Evolutionary conservation across 2,888 invertebrate species (phyloP).

Genomic region (Aromia moschata): DNA sequence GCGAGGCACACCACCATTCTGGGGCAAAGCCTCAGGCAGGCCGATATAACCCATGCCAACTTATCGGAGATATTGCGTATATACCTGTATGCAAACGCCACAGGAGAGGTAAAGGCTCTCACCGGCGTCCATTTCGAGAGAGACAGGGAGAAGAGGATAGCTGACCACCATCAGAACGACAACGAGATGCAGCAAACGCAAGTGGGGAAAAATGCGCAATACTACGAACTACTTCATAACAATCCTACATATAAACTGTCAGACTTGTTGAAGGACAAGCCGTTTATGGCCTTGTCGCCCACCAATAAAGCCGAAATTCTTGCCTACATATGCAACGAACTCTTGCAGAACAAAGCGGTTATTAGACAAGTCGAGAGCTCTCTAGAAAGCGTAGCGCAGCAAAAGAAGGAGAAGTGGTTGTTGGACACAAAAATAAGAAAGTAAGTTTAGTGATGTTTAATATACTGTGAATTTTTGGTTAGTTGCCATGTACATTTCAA

Average conservation of each 20-base stretch:
- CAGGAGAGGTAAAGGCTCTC: conserved; percentile 83
- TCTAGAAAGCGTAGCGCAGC: conserved; percentile 84
- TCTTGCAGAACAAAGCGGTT: conserved; percentile 92
- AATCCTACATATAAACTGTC: conserved; percentile 84
- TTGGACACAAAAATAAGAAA: conserved; percentile 93
- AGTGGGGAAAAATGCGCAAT: conserved; percentile 79
- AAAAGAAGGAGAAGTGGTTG: conserved; percentile 91
- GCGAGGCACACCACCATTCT: conserved; percentile 88
- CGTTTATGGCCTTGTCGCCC: conserved; percentile 86
- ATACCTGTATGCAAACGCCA: conserved; percentile 89
- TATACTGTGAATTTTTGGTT: no score
- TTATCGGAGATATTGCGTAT: conserved; percentile 91
- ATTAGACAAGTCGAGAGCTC: conserved; percentile 85
- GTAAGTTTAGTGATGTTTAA: no score
- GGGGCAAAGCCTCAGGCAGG: conserved; percentile 87
- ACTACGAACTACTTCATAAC: conserved; percentile 79
- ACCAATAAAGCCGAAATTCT: conserved; percentile 89
- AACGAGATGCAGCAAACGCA: conserved; percentile 73
- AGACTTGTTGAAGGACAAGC: conserved; percentile 81
- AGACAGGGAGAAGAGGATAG: conserved; percentile 80
- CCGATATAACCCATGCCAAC: conserved; percentile 91
- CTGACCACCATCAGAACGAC: conserved; percentile 84
- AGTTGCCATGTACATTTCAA: no score
- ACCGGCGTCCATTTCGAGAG: conserved; percentile 84
- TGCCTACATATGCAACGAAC: conserved; percentile 92